phyloP scores from a whole-genome alignment of 1,140 invertebrate genomes.

The Gonatopus flavifemur region DNA sequence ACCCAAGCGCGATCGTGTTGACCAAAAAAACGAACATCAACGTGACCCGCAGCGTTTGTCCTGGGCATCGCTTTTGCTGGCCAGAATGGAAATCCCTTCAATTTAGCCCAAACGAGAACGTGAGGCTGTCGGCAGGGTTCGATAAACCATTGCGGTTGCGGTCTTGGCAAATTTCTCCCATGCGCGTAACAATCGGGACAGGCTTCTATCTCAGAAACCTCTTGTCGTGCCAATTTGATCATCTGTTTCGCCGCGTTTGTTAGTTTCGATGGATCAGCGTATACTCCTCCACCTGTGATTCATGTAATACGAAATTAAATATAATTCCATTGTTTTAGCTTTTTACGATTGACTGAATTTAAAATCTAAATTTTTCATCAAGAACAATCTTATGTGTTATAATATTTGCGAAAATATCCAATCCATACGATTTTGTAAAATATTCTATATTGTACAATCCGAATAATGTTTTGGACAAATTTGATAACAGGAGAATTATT shows the following conservation, averaged over 20 bases:
- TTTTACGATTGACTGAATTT: no score
- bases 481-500: no score
- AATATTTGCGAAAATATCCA: background rate
- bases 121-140: conserved; percentile 88
- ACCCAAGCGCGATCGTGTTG: conserved; percentile 93
- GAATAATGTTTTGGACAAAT: no score
- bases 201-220: conserved; percentile 90
- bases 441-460: no score
- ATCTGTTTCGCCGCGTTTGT: conserved; percentile 77
- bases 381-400: no score
- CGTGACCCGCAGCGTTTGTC: conserved; percentile 67
- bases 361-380: no score
- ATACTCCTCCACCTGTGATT: conserved; percentile 45
- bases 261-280: conserved; percentile 73
- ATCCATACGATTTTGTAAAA: no score
- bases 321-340: no score
- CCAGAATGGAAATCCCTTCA: conserved; percentile 95
- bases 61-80: conserved; percentile 87
- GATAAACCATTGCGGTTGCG: conserved; percentile 82
- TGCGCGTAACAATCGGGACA: conserved; percentile 86
- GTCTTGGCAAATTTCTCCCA: conserved; percentile 73
- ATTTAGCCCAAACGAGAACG: conserved; percentile 86
- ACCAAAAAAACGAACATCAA: conserved; percentile 93
- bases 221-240: conserved; percentile 80
- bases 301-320: no score